Percentiles rank a stretch among this genome's conserved stretches.
Evolutionary conservation across 2,888 invertebrate genomes (phyloP).

Genomic region (Cantharis rustica): DNA sequence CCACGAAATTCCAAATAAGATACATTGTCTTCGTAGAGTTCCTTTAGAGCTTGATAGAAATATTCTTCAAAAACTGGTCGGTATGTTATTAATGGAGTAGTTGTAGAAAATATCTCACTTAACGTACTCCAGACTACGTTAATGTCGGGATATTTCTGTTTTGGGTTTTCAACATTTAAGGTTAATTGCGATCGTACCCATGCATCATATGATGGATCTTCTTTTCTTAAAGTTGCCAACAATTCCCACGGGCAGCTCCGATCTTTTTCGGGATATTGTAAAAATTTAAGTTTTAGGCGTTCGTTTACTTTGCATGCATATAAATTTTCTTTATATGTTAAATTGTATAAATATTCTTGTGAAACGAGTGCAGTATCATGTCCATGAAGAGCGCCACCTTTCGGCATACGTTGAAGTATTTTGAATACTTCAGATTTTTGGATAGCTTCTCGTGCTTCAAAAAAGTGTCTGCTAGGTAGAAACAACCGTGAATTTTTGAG

Average conservation of each 20-base stretch:
- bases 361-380: slow-evolving; percentile 70
- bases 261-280: slow-evolving; percentile 29
- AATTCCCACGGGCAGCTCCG: slow-evolving; percentile 36
- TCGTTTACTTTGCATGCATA: slow-evolving; percentile 57
- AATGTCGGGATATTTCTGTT: slow-evolving; percentile 59
- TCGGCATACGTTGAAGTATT: slow-evolving; percentile 72
- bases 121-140: slow-evolving; percentile 67
- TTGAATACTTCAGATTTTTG: slow-evolving; percentile 67
- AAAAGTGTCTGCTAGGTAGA: slow-evolving; percentile 69
- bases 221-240: slow-evolving; percentile 33
- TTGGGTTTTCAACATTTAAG: slow-evolving; percentile 60
- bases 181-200: slow-evolving; percentile 61
- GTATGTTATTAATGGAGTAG: slow-evolving; percentile 63
- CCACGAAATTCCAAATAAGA: slow-evolving; percentile 73
- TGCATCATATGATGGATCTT: slow-evolving; percentile 35
- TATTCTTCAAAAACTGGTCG: slow-evolving; percentile 70
- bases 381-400: slow-evolving; percentile 73
- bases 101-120: slow-evolving; percentile 60
- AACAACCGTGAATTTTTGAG: slow-evolving; percentile 53
- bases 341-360: slow-evolving; percentile 61
- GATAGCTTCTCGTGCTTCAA: slow-evolving; percentile 64
- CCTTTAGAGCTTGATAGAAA: slow-evolving; percentile 66
- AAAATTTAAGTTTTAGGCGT: slow-evolving; percentile 48
- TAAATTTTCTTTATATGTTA: slow-evolving; percentile 65
- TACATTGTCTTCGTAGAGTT: slow-evolving; percentile 69